Conservation (phyloP, 2,888 invertebrate genomes). For the Drosophila aldrichi region DNA sequence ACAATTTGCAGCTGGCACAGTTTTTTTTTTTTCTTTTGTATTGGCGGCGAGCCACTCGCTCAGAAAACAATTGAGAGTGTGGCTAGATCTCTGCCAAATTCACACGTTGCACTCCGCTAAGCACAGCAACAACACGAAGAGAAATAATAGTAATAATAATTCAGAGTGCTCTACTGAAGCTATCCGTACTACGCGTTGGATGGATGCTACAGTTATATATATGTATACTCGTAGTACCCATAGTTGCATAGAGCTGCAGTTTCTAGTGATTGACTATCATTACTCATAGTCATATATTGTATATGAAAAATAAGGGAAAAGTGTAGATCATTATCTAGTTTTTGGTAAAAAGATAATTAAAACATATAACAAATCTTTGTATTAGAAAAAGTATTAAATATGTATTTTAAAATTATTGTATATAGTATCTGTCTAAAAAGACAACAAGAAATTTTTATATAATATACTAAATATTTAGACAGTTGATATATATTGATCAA, state of each 20-base stretch:
- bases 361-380: neutral
- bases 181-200: neutral
- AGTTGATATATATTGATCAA: too few species aligned
- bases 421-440: neutral
- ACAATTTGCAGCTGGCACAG: constrained; percentile 53
- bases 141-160: neutral
- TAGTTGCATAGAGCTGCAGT: neutral
- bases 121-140: neutral
- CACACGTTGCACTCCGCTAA: constrained; percentile 46
- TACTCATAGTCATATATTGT: too few species aligned
- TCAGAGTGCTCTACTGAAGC: neutral
- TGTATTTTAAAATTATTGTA: neutral
- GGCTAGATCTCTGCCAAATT: constrained; percentile 19
- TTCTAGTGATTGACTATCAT: too few species aligned
- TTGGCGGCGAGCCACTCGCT: constrained; percentile 6
- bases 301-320: too few species aligned
- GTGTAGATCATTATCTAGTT: neutral
- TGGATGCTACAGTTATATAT: neutral
- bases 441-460: neutral
- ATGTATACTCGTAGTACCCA: too few species aligned
- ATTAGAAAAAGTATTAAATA: too few species aligned
- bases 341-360: neutral
- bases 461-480: neutral
- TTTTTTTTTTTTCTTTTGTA: neutral
- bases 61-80: constrained; percentile 49